These are phyloP conservation scores for Synanthedon vespiformis DNA, from an alignment of 2,888 invertebrate genomes.

Conservation along the genomic window DNA sequence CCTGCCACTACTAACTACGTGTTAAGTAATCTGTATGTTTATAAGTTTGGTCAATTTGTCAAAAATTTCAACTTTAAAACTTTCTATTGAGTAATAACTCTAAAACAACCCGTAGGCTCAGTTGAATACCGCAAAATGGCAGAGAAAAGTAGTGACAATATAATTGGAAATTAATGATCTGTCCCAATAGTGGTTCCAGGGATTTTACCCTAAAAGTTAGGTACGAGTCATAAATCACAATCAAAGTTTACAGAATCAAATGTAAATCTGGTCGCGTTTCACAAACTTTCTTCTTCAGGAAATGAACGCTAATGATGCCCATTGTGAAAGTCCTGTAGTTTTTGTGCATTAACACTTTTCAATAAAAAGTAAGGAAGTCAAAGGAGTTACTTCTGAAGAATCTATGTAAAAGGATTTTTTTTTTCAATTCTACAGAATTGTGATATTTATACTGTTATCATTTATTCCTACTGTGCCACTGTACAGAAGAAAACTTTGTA, in stretches of 20 bases:
- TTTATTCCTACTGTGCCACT: too few species aligned
- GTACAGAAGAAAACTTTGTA: too few species aligned
- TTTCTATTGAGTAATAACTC: too few species aligned
- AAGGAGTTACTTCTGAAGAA: constrained; percentile 12
- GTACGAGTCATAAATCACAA: neutral
- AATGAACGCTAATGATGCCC: constrained; percentile 32
- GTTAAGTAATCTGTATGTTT: too few species aligned
- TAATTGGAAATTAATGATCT: neutral
- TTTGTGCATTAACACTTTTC: constrained; percentile 32
- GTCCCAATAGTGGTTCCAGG: neutral
- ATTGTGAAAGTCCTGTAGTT: constrained; percentile 33
- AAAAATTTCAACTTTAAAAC: too few species aligned
- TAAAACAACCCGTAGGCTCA: too few species aligned
- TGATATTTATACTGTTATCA: too few species aligned
- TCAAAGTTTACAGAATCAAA: constrained; percentile 12
- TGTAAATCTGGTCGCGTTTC: constrained; percentile 41
- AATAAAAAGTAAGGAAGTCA: constrained; percentile 24
- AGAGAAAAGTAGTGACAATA: neutral
- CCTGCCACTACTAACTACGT: too few species aligned
- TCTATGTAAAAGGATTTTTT: neutral
- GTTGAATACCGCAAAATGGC: too few species aligned
- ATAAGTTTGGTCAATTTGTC: too few species aligned
- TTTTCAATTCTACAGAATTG: neutral
- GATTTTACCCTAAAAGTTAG: neutral
- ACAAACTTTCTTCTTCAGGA: constrained; percentile 20